These are phyloP conservation scores for Melinaea menophilus DNA, from an alignment of 2,888 invertebrate genomes.

Conservation along the genomic window DNA sequence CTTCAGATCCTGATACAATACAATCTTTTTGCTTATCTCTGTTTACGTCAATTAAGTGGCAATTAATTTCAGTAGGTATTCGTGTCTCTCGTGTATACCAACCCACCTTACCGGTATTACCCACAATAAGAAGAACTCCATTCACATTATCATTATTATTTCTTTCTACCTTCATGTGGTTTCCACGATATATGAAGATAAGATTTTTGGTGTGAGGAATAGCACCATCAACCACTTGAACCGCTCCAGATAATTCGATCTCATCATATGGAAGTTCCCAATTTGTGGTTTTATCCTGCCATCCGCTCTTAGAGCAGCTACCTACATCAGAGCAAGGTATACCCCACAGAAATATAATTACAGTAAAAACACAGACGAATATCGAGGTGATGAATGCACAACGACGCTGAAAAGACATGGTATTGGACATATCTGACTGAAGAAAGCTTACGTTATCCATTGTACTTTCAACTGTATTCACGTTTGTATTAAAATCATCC, in stretches of 20 bases:
- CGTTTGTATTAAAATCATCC: conserved; percentile 69
- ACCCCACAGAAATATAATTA: conserved; percentile 85
- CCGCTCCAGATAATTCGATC: conserved; percentile 83
- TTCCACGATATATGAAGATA: conserved; percentile 85
- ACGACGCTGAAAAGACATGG: conserved; percentile 83
- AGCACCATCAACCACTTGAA: conserved; percentile 82
- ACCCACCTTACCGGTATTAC: conserved; percentile 82
- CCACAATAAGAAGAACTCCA: conserved; percentile 84
- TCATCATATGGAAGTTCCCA: conserved; percentile 84
- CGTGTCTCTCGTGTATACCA: conserved; percentile 85
- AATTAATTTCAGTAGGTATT: conserved; percentile 85
- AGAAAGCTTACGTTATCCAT: conserved; percentile 73
- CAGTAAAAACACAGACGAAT: conserved; percentile 82
- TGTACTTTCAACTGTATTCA: conserved; percentile 68
- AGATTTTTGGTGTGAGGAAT: conserved; percentile 82
- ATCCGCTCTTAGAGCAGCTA: conserved; percentile 79
- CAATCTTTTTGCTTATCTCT: conserved; percentile 85
- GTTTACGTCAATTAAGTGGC: conserved; percentile 84
- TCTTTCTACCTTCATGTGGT: conserved; percentile 77
- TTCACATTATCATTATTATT: conserved; percentile 73
- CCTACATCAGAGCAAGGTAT: conserved; percentile 85
- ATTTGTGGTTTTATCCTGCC: conserved; percentile 79
- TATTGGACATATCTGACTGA: conserved; percentile 68
- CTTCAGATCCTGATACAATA: conserved; percentile 84
- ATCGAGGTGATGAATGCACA: conserved; percentile 84